A percentile compares a stretch with the other conserved stretches of the same genome.
Conservation (phyloP, 2,888 invertebrate species). For the Pocota personata region DNA sequence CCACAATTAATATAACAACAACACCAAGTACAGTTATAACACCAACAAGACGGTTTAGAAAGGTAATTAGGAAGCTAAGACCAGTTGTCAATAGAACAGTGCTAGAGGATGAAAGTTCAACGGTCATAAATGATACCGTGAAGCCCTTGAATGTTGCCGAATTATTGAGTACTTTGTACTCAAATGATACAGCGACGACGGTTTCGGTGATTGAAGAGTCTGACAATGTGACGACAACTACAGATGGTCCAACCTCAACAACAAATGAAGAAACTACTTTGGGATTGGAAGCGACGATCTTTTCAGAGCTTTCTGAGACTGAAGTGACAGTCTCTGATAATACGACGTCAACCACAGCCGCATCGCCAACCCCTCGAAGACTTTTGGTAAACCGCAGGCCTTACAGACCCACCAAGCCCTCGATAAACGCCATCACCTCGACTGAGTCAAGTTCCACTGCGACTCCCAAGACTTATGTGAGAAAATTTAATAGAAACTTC, state of each 20-base stretch:
- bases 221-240: background rate
- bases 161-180: slow-evolving; percentile 20
- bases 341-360: background rate
- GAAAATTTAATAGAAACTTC: slow-evolving; percentile 67
- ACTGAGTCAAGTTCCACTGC: slow-evolving; percentile 10
- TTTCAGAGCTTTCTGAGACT: background rate
- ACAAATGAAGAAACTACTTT: background rate
- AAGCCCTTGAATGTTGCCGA: slow-evolving; percentile 51
- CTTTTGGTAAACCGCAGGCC: slow-evolving; percentile 78
- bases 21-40: background rate
- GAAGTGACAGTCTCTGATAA: background rate
- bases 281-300: background rate
- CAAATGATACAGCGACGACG: background rate
- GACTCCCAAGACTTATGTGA: slow-evolving; percentile 42
- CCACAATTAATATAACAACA: slow-evolving; percentile 35
- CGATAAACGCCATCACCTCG: slow-evolving; percentile 44
- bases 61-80: slow-evolving; percentile 43
- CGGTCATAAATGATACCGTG: background rate
- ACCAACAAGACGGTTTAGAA: slow-evolving; percentile 52
- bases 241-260: background rate
- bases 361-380: slow-evolving; percentile 64
- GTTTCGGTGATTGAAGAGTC: background rate
- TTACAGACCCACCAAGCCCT: slow-evolving; percentile 75
- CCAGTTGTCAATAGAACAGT: slow-evolving; percentile 45
- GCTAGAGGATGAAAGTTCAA: background rate